Base-by-base conservation (phyloP, 1,140 invertebrate species). In the Cotesia vestalis region DNA sequence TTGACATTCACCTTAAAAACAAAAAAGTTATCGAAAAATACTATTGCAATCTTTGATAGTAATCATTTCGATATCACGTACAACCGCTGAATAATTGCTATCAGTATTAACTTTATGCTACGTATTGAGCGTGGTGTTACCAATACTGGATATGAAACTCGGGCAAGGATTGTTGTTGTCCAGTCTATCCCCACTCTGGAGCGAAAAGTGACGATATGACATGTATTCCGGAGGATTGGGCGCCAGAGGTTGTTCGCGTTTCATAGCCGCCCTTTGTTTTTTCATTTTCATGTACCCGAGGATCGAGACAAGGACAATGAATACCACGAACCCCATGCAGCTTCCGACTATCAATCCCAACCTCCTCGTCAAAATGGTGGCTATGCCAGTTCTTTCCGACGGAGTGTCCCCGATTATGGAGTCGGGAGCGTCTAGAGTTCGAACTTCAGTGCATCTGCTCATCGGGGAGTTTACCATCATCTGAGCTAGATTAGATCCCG, bases 231-330 rank as follows among this genome's bases (percentile, higher is more conserved):
- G 89, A 4, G 90, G 90, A 75, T 92, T 90, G 0, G 89, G 88
- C 1, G 89, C 85, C 55, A 91, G 81, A 4, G 89, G 89, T 78
- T 91, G 90, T 76, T 92, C 91, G 40, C 91, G 83, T 85, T 95
- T 95, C 3, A 91, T 88, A 5, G 91, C 89, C 63, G 91, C 90
- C 12, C 94, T 87, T 76, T 94, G 93, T 82, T 95, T 95, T 82
- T 95, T 95, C 72, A 95, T 90, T 81, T 95, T 94, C 74, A 95
- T 90, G 81, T 95, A 95, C 17, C 93, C 93, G n/a, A 96, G 86
- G 35, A 93, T 90, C 1, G 94, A 93, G 2, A 95, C 91, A 72
- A 95, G 88, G 1, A 95, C 90, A 17, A 96, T 88, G 78, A 96
- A 95, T 5, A 96, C 93, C 17, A 95, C 90, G 79, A 94, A 93